phyloP scores from a whole-genome alignment of 2,797 vertebrate species.

The Tokudaia muenninki region DNA sequence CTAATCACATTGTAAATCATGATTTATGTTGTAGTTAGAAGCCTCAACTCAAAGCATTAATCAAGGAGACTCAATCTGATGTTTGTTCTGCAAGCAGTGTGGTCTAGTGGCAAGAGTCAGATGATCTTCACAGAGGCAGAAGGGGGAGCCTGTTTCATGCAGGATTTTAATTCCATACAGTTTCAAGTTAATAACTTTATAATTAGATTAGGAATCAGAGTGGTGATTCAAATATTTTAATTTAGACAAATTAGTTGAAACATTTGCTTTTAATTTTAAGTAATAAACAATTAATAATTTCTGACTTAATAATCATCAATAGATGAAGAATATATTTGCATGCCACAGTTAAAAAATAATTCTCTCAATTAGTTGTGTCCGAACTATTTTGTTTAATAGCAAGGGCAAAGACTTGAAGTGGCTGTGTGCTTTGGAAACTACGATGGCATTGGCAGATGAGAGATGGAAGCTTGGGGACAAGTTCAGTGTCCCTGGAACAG shows the following conservation, averaged over 20 bases:
- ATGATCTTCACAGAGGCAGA: not conserved
- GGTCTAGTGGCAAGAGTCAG: not conserved
- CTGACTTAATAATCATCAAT: constrained; percentile 7
- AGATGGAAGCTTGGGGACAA: not conserved
- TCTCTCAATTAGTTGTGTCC: not conserved
- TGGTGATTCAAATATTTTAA: constrained; percentile 61
- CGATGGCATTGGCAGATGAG: not conserved
- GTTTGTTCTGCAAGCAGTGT: not conserved
- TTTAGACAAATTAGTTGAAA: constrained; percentile 38
- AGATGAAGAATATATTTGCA: constrained; percentile 5
- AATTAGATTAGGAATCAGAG: constrained; percentile 43
- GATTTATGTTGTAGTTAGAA: constrained; percentile 52
- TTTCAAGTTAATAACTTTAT: constrained; percentile 34
- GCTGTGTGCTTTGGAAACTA: not conserved
- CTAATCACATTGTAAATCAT: constrained; percentile 63
- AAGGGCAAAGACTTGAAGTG: not conserved
- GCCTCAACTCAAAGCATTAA: constrained; percentile 44
- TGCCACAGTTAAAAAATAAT: not conserved
- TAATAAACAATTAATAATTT: constrained; percentile 33
- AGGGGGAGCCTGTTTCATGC: not conserved
- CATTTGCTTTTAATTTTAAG: not conserved
- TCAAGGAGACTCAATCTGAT: constrained; percentile 49
- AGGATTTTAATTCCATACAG: constrained; percentile 46
- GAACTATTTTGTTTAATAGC: not conserved
- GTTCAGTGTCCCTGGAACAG: not conserved